Base-by-base conservation (phyloP, 2,888 invertebrate species). In the Tenthredo livida region DNA sequence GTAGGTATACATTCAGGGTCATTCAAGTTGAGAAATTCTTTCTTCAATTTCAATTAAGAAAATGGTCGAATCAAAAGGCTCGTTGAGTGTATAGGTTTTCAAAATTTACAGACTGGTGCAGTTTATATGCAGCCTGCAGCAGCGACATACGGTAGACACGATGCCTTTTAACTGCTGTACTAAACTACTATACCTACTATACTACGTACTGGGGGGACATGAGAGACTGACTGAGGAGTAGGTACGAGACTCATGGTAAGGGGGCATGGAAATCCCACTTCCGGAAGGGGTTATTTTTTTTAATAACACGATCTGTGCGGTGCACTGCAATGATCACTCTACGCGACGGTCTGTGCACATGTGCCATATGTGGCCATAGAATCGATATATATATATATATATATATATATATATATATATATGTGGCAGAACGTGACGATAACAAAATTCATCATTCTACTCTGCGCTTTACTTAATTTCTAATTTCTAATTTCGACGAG, bases 141-240 rank as follows among this genome's bases (percentile, higher is more conserved):
- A 54, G n/a, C n/a, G 54, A 54, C 54, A 54, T 54, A 54, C 54
- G n/a, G 54, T n/a, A 54, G 54, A 54, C 54, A 54, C n/a, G 54
- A 54, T 54, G 54, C 54, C 54, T 54, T 54, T 54, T 54, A 54
- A 54, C 54, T 54, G 54, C 54, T 54, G 54, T n/a, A n/a, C 54
- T n/a, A 54, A 54, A 54, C n/a, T 54, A 54, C 54, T 54, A 43
- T 43, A 43, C 43, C 12, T 10, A 50, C 50, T 50, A 50, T 50
- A 54, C 29, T 29, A 29, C 2, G 2, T n/a, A 7, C 54, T 7
- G 17, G n/a, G 17, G 17, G 1, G 54, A n/a, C n/a, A n/a, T n/a
- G n/a, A 6, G 54, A n/a, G 54, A 54, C 50, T 50, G 50, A 50
- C 50, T 50, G 50, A 50, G 17, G 50, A 17, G 17, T n/a, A 50